Conservation (phyloP, 2,113 vertebrate genomes). For the Petrocephalus microphthalmus region DNA sequence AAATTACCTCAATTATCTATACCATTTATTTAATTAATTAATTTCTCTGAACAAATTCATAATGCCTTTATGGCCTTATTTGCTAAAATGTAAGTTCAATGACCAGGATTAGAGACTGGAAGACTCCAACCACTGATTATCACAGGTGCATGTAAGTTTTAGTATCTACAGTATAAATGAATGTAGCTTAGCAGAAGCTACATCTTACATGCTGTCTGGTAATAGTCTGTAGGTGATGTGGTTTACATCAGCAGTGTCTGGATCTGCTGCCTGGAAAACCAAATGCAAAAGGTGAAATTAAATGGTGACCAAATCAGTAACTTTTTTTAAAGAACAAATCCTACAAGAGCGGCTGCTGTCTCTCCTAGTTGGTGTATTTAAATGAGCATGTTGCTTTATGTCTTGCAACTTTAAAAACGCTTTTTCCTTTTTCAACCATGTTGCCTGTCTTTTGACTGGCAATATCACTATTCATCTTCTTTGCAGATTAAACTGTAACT, state of each 20-base stretch:
- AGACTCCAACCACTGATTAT: not conserved
- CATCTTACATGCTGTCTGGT: conserved; percentile 72
- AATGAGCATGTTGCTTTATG: not conserved
- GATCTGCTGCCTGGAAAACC: conserved; percentile 71
- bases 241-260: conserved; percentile 64
- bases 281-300: not conserved
- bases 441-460: not conserved
- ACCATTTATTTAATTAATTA: too few species aligned
- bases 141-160: not conserved
- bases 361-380: not conserved
- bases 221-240: conserved; percentile 74
- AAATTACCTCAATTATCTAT: not conserved
- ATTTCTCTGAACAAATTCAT: not conserved
- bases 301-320: not conserved
- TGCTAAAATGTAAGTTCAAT: not conserved
- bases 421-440: not conserved
- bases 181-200: not conserved
- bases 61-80: not conserved
- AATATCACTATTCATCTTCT: not conserved
- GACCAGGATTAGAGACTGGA: not conserved
- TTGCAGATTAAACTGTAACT: not conserved
- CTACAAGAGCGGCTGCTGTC: not conserved
- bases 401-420: not conserved
- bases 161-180: not conserved
- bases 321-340: too few species aligned